These are phyloP conservation scores for Frankliniella fusca DNA, from an alignment of 2,888 invertebrate species.

Conservation along the genomic window DNA sequence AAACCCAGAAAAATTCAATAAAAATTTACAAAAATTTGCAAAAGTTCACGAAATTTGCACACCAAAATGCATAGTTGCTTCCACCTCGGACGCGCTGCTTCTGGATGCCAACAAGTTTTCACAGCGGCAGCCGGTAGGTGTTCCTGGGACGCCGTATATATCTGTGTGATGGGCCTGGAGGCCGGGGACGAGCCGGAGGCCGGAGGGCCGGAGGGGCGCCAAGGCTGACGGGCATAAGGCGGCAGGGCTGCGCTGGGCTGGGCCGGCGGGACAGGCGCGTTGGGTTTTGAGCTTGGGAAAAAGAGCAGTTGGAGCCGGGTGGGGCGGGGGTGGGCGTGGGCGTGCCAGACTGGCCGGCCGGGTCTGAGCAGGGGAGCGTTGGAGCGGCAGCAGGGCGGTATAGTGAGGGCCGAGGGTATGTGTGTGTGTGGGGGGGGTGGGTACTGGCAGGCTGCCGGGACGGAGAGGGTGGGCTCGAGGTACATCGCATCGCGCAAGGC, in stretches of 20 bases:
- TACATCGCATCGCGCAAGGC: constrained; percentile 7
- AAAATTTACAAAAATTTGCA: no score
- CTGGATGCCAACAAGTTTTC: constrained; percentile 1
- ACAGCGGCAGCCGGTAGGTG: not conserved
- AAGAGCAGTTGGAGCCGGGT: not conserved
- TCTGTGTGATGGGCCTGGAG: not conserved
- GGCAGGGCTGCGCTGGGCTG: not conserved
- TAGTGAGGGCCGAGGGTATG: no score
- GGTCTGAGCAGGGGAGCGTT: not conserved
- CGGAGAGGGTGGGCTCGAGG: not conserved
- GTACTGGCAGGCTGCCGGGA: no score
- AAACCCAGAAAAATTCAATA: no score
- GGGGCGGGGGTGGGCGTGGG: not conserved
- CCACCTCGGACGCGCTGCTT: no score
- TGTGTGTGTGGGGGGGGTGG: not conserved
- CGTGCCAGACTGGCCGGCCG: not conserved
- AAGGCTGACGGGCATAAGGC: not conserved
- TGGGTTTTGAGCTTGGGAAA: not conserved
- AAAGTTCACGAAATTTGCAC: no score
- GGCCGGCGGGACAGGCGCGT: not conserved
- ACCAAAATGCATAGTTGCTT: no score
- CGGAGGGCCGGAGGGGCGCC: not conserved
- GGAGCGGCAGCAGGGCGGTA: no score
- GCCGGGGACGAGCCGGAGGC: not conserved
- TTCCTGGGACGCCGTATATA: not conserved